These are phyloP conservation scores for Sminthurides aquaticus DNA, from an alignment of 2,888 invertebrate species.

Conservation along the genomic window DNA sequence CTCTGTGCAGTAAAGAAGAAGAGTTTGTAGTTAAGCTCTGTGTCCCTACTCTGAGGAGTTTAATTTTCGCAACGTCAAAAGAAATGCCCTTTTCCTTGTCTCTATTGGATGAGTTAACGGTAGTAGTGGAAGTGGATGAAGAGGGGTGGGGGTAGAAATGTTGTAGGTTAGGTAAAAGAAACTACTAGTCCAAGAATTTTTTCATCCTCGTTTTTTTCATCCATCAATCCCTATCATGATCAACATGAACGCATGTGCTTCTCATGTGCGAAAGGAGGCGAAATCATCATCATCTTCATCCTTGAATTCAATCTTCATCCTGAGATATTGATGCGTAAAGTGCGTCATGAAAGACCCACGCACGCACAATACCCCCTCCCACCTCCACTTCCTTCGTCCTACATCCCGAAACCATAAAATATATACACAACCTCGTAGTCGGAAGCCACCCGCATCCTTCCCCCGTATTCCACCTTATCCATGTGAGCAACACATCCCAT, in stretches of 20 bases:
- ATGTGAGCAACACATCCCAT: too few species aligned
- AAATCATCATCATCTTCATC: neutral
- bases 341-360: neutral
- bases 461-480: neutral
- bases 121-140: too few species aligned
- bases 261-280: neutral
- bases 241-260: neutral
- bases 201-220: neutral
- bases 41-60: too few species aligned
- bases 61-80: too few species aligned
- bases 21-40: too few species aligned
- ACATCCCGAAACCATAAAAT: neutral
- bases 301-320: neutral
- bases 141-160: too few species aligned
- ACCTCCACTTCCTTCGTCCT: neutral
- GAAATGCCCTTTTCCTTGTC: too few species aligned
- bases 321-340: neutral
- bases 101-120: too few species aligned
- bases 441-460: neutral
- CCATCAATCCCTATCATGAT: neutral
- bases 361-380: neutral
- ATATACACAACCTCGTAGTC: neutral
- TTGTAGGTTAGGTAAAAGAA: too few species aligned
- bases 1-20: too few species aligned
- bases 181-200: too few species aligned